Evolutionary conservation across 2,113 vertebrate genomes (phyloP).

Genomic region (Cromileptes altivelis): DNA sequence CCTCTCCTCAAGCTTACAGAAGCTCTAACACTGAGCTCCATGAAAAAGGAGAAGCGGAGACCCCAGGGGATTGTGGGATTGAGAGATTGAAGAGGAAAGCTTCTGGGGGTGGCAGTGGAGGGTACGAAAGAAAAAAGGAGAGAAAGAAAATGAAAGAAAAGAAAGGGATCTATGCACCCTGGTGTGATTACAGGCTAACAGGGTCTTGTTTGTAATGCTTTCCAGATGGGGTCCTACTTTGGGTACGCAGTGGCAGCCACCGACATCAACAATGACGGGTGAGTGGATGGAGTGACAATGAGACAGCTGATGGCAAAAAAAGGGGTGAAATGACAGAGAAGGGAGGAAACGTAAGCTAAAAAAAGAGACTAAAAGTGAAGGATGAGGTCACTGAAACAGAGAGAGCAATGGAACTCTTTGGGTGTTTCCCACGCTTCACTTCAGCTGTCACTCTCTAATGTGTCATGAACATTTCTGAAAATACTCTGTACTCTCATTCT

Average conservation of each 20-base stretch:
- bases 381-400: constrained; percentile 25
- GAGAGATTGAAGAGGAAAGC: constrained; percentile 60
- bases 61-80: constrained; percentile 59
- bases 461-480: constrained; percentile 27
- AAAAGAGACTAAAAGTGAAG: background rate
- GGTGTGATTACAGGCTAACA: constrained; percentile 72
- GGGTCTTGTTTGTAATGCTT: constrained; percentile 71
- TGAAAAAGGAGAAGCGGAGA: constrained; percentile 55
- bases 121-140: constrained; percentile 41
- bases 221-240: constrained; percentile 94
- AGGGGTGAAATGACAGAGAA: background rate
- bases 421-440: background rate
- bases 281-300: constrained; percentile 68
- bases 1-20: constrained; percentile 40
- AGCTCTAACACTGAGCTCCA: constrained; percentile 53
- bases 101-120: constrained; percentile 30
- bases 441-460: constrained; percentile 19
- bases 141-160: constrained; percentile 57
- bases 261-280: constrained; percentile 93
- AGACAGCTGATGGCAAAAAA: constrained; percentile 36
- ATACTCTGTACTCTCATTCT: background rate
- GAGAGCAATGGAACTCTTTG: constrained; percentile 1
- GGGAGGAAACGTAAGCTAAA: background rate
- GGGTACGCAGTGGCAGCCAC: constrained; percentile 91
- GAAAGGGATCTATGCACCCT: constrained; percentile 46